Conservation (phyloP, 2,888 invertebrate genomes). For the Microplitis deprimator region DNA sequence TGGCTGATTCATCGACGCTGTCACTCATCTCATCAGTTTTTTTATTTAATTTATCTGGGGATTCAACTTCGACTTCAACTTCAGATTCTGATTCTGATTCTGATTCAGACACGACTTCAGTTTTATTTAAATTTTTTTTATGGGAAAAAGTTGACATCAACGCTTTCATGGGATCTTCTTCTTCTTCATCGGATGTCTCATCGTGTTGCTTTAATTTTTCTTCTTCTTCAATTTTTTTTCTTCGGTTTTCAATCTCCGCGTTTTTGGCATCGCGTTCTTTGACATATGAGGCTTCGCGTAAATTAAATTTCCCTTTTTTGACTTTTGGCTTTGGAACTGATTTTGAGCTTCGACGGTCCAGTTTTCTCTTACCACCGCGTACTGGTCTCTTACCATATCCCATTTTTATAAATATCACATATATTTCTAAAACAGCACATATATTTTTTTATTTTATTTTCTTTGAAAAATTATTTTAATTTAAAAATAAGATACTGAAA, state of each 20-base stretch:
- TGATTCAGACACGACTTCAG: constrained; percentile 68
- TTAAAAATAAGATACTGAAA: background rate
- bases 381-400: constrained; percentile 57
- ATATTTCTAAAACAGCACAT: background rate
- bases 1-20: background rate
- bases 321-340: constrained; percentile 44
- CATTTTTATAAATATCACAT: constrained; percentile 50
- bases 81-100: constrained; percentile 46
- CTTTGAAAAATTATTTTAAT: too few species aligned
- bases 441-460: background rate
- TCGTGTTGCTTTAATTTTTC: constrained; percentile 70
- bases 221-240: constrained; percentile 71
- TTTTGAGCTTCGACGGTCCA: constrained; percentile 51
- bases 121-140: constrained; percentile 50
- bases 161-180: constrained; percentile 73
- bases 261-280: constrained; percentile 64
- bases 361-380: constrained; percentile 60
- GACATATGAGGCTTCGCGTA: constrained; percentile 61
- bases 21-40: background rate
- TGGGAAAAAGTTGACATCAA: constrained; percentile 73
- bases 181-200: constrained; percentile 73
- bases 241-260: constrained; percentile 63
- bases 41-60: background rate
- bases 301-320: constrained; percentile 63
- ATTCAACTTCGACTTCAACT: background rate